These are phyloP conservation scores for Xiphorhynchus erythropygius DNA, from an alignment of 2,797 vertebrate species.

Conservation along the genomic window DNA sequence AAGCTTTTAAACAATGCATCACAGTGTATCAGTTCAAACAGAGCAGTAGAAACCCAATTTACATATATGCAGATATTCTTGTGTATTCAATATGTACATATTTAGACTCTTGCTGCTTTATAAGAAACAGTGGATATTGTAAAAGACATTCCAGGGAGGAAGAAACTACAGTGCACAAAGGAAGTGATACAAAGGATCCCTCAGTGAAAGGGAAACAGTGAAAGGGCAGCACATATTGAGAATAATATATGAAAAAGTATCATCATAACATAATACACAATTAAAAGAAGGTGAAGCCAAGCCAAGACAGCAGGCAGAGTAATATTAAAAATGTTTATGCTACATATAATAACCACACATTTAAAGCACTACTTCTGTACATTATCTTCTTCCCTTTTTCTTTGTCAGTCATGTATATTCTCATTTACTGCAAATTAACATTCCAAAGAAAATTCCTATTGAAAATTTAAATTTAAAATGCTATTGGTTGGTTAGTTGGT, in stretches of 20 bases:
- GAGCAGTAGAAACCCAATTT: not conserved
- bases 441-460: not conserved
- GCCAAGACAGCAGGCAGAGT: not conserved
- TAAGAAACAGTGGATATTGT: not conserved
- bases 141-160: not conserved
- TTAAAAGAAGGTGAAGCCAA: not conserved
- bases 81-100: not conserved
- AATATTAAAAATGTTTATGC: not conserved
- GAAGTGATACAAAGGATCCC: not conserved
- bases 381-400: not conserved
- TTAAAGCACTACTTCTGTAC: not conserved
- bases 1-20: not conserved
- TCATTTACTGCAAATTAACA: not conserved
- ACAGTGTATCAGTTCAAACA: not conserved
- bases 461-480: not conserved
- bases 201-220: not conserved
- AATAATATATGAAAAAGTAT: not conserved
- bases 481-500: not conserved
- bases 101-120: not conserved
- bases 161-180: not conserved
- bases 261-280: not conserved
- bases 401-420: not conserved
- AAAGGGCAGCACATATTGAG: not conserved
- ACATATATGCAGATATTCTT: not conserved
- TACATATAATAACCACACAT: not conserved